Evolutionary conservation across 2,113 vertebrate genomes (phyloP).

Genomic region (Siphamia tubifer): DNA sequence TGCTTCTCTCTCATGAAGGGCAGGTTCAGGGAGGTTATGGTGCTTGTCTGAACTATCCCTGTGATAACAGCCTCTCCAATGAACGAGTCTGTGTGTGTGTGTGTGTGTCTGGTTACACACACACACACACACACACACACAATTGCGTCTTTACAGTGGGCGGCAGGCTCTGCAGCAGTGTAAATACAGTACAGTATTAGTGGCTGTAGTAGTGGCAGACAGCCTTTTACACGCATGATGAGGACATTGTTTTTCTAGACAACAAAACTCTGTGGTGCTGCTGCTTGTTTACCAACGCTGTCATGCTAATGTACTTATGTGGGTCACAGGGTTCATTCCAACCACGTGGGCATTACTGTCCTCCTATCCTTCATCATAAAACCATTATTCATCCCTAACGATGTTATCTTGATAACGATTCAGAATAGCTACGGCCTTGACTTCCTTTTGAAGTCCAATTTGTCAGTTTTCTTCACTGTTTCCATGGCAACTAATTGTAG

Average conservation of each 20-base stretch:
- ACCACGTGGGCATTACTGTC: slow-evolving; percentile 31
- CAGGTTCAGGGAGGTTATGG: slow-evolving; percentile 58
- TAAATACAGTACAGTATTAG: slow-evolving; percentile 44
- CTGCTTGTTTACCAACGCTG: slow-evolving; percentile 47
- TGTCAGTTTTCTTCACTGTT: slow-evolving; percentile 1
- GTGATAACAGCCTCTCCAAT: slow-evolving; percentile 65
- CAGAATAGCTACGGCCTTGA: slow-evolving; percentile 31
- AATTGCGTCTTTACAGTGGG: slow-evolving; percentile 49
- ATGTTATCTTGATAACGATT: slow-evolving; percentile 47
- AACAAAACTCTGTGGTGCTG: slow-evolving; percentile 32
- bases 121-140: not conserved
- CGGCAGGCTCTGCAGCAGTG: slow-evolving; percentile 23
- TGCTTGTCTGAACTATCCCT: slow-evolving; percentile 63
- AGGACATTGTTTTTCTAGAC: slow-evolving; percentile 43
- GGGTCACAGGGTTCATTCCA: slow-evolving; percentile 60
- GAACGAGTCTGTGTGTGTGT: slow-evolving; percentile 48
- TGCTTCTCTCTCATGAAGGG: slow-evolving; percentile 66
- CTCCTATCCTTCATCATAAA: slow-evolving; percentile 4
- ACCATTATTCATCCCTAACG: slow-evolving; percentile 56
- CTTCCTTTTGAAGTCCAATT: slow-evolving; percentile 40
- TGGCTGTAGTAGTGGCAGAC: not conserved
- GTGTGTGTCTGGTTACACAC: not conserved
- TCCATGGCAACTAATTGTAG: slow-evolving; percentile 33
- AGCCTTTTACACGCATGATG: slow-evolving; percentile 27
- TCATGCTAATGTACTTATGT: slow-evolving; percentile 62